These are phyloP conservation scores for Hyphantria cunea DNA, from an alignment of 1,140 invertebrate species.

Conservation along the genomic window DNA sequence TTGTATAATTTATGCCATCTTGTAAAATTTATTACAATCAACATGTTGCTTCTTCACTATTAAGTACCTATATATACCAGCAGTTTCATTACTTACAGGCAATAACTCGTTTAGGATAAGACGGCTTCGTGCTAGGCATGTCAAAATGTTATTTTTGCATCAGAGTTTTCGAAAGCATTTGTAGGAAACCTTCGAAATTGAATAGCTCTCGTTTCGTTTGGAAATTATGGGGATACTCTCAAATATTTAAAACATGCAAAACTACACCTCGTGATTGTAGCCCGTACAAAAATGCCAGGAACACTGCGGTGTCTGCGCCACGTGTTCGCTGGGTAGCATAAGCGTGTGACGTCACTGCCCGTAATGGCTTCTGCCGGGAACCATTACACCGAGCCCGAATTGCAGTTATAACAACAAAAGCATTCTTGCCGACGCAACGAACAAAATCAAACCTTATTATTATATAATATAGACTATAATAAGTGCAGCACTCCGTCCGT, in stretches of 20 bases:
- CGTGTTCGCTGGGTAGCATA: not conserved
- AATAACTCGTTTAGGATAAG: no score
- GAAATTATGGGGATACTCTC: no score
- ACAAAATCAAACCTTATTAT: constrained; percentile 2
- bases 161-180: no score
- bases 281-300: not conserved
- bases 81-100: no score
- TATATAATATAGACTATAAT: not conserved
- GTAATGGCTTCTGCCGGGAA: constrained; percentile 25
- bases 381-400: constrained; percentile 30
- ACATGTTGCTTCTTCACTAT: no score
- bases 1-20: no score
- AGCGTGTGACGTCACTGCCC: constrained; percentile 21
- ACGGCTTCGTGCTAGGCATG: no score
- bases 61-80: no score
- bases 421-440: not conserved
- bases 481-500: not conserved
- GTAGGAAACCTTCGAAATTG: no score
- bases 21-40: no score
- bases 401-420: constrained; percentile 20
- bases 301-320: not conserved
- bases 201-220: no score
- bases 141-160: no score
- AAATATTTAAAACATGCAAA: not conserved
- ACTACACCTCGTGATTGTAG: not conserved